Percentiles rank a stretch among this genome's conserved stretches.
Evolutionary conservation across 2,113 vertebrate genomes (phyloP).

Genomic region (Xyliphius kryptos): DNA sequence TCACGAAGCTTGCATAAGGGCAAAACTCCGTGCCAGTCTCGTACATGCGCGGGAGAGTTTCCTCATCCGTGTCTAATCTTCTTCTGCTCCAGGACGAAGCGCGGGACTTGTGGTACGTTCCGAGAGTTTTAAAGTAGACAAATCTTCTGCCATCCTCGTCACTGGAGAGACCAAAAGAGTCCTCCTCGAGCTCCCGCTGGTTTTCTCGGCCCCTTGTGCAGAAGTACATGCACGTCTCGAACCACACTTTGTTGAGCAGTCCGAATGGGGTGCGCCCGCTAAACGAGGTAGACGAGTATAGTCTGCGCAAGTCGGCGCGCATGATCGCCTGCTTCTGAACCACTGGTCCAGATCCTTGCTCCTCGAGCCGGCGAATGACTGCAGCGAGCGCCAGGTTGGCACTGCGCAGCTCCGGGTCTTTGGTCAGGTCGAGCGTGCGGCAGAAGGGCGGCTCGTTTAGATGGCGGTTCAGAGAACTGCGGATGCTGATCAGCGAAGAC

Average conservation of each 20-base stretch:
- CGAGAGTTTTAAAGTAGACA: no score
- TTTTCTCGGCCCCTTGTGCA: slow-evolving; percentile 95
- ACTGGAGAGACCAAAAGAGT: slow-evolving; percentile 87
- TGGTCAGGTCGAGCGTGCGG: slow-evolving; percentile 93
- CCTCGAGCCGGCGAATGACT: slow-evolving; percentile 87
- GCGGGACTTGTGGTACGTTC: slow-evolving; percentile 90
- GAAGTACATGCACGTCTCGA: slow-evolving; percentile 98
- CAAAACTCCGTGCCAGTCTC: slow-evolving; percentile 90
- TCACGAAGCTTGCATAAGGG: slow-evolving; percentile 91
- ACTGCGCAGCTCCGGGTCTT: slow-evolving; percentile 92
- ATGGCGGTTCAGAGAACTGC: slow-evolving; percentile 95
- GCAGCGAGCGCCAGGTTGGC: slow-evolving; percentile 92
- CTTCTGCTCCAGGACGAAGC: slow-evolving; percentile 85
- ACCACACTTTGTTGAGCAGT: slow-evolving; percentile 97
- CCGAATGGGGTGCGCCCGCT: slow-evolving; percentile 82
- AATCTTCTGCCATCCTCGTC: slow-evolving; percentile 87
- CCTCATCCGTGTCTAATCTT: slow-evolving; percentile 79
- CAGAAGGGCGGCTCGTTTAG: slow-evolving; percentile 93
- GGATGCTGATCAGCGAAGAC: slow-evolving; percentile 96
- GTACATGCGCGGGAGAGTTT: slow-evolving; percentile 91
- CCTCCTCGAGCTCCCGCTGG: slow-evolving; percentile 92
- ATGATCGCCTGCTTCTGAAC: slow-evolving; percentile 97
- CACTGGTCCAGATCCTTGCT: slow-evolving; percentile 88
- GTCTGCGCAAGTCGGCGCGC: slow-evolving; percentile 82
- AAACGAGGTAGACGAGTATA: slow-evolving; percentile 84